A percentile compares a stretch with the other conserved stretches of the same genome.
phyloP scores from a whole-genome alignment of 1,140 invertebrate species.

The Eueides isabella region DNA sequence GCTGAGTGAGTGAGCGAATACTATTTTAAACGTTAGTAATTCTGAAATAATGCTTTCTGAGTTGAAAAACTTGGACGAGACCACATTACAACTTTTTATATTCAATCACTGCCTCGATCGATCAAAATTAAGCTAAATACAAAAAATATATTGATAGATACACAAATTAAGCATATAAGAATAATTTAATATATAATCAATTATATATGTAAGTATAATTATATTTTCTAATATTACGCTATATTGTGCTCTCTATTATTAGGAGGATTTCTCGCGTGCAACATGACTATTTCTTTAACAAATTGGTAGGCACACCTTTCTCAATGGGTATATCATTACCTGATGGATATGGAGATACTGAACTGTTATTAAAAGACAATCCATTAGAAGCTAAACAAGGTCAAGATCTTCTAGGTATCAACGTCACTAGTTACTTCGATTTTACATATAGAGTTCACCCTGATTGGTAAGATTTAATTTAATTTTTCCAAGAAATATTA shows the following conservation, averaged over 20 bases:
- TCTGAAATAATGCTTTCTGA: too few species aligned
- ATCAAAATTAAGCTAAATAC: too few species aligned
- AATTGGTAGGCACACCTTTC: constrained; percentile 92
- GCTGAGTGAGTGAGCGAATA: too few species aligned
- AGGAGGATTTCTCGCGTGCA: constrained; percentile 90
- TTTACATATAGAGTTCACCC: constrained; percentile 93
- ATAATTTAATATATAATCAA: too few species aligned
- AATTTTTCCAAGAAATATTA: background rate
- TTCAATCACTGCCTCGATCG: too few species aligned
- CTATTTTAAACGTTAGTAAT: too few species aligned
- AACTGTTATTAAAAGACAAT: constrained; percentile 87
- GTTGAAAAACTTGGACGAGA: too few species aligned
- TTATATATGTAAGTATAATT: too few species aligned
- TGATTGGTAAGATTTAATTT: constrained; percentile 86
- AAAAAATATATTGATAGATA: too few species aligned
- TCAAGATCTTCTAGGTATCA: constrained; percentile 85
- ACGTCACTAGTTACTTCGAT: constrained; percentile 86
- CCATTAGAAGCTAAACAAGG: constrained; percentile 84
- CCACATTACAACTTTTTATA: too few species aligned
- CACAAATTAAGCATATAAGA: too few species aligned
- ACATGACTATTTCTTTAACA: constrained; percentile 93
- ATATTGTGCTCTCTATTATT: background rate
- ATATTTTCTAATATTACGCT: too few species aligned
- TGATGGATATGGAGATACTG: constrained; percentile 89
- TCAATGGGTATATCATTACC: constrained; percentile 92